Evolutionary conservation across 2,888 invertebrate species (phyloP), one percentile per base, ranked within the genome.

Genomic region (Cryptocheilus praepositus): DNA sequence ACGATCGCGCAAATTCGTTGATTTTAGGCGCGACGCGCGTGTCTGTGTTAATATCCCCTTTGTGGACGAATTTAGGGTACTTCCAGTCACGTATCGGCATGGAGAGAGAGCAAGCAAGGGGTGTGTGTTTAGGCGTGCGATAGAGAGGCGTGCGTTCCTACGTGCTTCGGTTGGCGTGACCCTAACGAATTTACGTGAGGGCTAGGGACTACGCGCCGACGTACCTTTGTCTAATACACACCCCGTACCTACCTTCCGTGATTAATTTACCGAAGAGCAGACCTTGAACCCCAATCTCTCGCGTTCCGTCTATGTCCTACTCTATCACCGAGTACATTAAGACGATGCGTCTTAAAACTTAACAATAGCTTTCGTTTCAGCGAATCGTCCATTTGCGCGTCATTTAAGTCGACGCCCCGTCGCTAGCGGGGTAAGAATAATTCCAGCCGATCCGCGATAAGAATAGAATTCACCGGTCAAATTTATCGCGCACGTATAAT

Each of bases 141-240:
- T 13, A 5, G 49, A 22, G 13, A 25, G 5, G 16, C 53, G 43
- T 60, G 55, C 58, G 53, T 52, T 56, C 51, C n/a, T 56, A 60
- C 54, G 57, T 57, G 52, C 59, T 52, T 7, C 49, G 52, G 62
- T 69, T 73, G 55, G 67, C 70, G 73, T 64, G 77, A 73, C 64
- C 55, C 64, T 67, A 74, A 73, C 70, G 66, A 77, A 74, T 73
- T 77, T 73, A 74, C 49, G 54, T 58, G 52, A 16, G 44, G 22
- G 25, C 68, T 74, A 72, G 70, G 77, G 72, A 66, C 74, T 71
- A 70, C 56, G 55, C 64, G 13, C 54, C 61, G 28, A 54, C 46
- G 53, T 57, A 51, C 65, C 53, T 61, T 59, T 52, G 36, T 49
- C 36, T 25, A 36, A 7, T 11, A 11, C 36, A 36, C 36, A 36